Conservation (phyloP, 1,140 invertebrate genomes). For the Orius insidiosus region DNA sequence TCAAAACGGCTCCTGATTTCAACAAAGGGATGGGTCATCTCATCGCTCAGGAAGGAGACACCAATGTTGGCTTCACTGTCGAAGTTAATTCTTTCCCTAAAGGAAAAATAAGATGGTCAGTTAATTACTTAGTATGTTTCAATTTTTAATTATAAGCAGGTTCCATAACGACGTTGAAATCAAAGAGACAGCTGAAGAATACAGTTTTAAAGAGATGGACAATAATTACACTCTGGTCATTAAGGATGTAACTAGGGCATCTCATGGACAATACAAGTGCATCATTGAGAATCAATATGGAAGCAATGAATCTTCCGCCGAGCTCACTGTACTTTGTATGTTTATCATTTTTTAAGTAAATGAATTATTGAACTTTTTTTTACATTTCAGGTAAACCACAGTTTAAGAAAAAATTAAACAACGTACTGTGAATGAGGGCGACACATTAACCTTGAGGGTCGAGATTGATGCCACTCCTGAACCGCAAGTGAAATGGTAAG, state of each 20-base stretch:
- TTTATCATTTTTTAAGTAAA: too few relatives aligned
- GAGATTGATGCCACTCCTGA: slow-evolving; percentile 62
- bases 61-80: slow-evolving; percentile 57
- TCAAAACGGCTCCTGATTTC: slow-evolving; percentile 50
- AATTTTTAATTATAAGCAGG: too few relatives aligned
- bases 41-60: slow-evolving; percentile 56
- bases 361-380: slow-evolving; percentile 2
- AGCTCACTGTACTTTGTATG: slow-evolving; percentile 55
- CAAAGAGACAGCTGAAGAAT: slow-evolving; percentile 53
- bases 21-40: slow-evolving; percentile 45
- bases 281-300: slow-evolving; percentile 70
- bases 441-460: slow-evolving; percentile 54
- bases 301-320: slow-evolving; percentile 40
- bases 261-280: slow-evolving; percentile 61
- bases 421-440: slow-evolving; percentile 65
- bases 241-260: slow-evolving; percentile 54
- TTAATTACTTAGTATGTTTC: too few relatives aligned
- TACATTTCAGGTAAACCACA: slow-evolving; percentile 48
- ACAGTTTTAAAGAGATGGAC: slow-evolving; percentile 51
- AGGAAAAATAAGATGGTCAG: slow-evolving; percentile 54
- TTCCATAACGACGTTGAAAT: slow-evolving; percentile 66
- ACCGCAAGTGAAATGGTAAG: slow-evolving; percentile 57
- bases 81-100: slow-evolving; percentile 69
- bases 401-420: slow-evolving; percentile 54
- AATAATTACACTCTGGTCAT: slow-evolving; percentile 57